phyloP scores from a whole-genome alignment of 2,888 invertebrate species.

The Limnephilus auricula region DNA sequence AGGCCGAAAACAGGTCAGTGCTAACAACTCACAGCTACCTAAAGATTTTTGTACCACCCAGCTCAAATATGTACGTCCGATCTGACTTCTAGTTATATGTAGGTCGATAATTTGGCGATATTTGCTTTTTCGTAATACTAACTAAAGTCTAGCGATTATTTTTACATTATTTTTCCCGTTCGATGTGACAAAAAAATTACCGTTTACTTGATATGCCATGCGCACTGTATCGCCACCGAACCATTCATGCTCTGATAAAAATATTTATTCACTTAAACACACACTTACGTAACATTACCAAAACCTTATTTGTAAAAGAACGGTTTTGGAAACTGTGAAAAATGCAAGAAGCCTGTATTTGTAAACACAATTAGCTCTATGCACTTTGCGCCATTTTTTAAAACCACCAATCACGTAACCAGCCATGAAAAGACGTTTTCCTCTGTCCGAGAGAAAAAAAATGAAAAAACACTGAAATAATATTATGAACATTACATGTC shows the following conservation, averaged over 20 bases:
- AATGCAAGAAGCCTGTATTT: neutral
- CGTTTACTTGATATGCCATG: neutral
- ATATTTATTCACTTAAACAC: slow-evolving; percentile 12
- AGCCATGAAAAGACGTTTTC: neutral
- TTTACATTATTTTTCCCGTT: neutral
- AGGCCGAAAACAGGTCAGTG: slow-evolving; percentile 46
- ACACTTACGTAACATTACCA: neutral
- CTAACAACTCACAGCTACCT: neutral
- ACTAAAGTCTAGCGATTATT: neutral
- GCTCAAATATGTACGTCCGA: neutral
- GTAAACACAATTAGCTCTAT: neutral
- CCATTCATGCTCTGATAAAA: slow-evolving; percentile 2
- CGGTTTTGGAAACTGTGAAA: neutral
- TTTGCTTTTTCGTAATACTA: neutral
- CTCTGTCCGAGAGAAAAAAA: neutral
- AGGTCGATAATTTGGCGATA: neutral
- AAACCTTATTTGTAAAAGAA: neutral
- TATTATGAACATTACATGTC: neutral
- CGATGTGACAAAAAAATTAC: neutral
- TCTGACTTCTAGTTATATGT: neutral
- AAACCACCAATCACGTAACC: slow-evolving; percentile 11
- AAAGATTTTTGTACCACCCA: slow-evolving; percentile 19
- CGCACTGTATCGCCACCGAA: neutral
- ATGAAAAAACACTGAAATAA: neutral
- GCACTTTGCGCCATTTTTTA: neutral